phyloP scores from a whole-genome alignment of 2,888 invertebrate species.

The Alsophila aescularia region DNA sequence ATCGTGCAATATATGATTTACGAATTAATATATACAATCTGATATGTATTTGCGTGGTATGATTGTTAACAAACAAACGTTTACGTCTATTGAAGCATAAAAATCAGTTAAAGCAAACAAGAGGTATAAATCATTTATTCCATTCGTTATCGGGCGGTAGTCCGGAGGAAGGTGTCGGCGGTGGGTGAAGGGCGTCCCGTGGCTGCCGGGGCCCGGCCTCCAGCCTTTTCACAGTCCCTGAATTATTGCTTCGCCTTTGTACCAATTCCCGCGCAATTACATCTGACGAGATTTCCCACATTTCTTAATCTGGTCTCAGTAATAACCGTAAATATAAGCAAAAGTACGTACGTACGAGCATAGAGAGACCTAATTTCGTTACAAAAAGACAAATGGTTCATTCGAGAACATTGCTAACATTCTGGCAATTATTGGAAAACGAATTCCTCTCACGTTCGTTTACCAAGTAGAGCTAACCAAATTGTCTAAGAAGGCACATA shows the following conservation, averaged over 20 bases:
- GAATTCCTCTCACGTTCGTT: conserved; percentile 29
- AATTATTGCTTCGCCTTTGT: conserved; percentile 51
- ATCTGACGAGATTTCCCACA: conserved; percentile 33
- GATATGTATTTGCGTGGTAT: background rate
- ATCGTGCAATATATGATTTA: background rate
- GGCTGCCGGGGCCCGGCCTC: conserved; percentile 49
- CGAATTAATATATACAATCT: background rate
- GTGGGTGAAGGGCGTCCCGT: conserved; percentile 69
- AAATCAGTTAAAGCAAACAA: conserved; percentile 34
- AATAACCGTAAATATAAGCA: conserved; percentile 23
- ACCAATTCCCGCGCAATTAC: conserved; percentile 40
- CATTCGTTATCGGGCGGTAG: conserved; percentile 45
- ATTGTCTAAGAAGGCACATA: conserved; percentile 18
- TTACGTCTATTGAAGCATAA: conserved; percentile 17
- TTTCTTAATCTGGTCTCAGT: conserved; percentile 21
- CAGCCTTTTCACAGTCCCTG: conserved; percentile 50
- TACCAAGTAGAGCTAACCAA: conserved; percentile 24
- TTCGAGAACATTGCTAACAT: conserved; percentile 13
- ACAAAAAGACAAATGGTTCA: conserved; percentile 10
- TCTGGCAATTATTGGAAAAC: conserved; percentile 22
- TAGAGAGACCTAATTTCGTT: conserved; percentile 4
- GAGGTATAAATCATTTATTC: conserved; percentile 36
- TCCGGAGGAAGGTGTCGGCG: conserved; percentile 42
- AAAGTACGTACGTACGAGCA: conserved; percentile 9
- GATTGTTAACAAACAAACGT: conserved; percentile 22